Percentiles rank a stretch among this genome's conserved stretches.
These are phyloP conservation scores for Stegodyphus dumicola DNA, from an alignment of 1,140 invertebrate species.

Conservation along the genomic window DNA sequence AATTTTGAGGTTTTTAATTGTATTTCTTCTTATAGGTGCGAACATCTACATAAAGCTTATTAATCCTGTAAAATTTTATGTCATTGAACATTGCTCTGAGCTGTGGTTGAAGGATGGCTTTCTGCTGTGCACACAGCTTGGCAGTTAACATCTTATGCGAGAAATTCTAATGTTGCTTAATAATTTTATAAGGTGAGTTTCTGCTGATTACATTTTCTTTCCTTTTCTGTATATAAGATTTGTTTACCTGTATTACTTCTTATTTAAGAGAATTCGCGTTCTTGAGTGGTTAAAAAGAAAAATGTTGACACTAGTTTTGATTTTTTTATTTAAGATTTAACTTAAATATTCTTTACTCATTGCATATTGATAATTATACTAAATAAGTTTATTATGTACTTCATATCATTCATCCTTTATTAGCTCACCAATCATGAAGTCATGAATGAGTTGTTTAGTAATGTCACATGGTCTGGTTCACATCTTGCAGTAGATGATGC, in stretches of 20 bases:
- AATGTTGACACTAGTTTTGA: too few species aligned
- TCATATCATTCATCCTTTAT: neutral
- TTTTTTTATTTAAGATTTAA: too few species aligned
- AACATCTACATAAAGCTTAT: constrained; percentile 17
- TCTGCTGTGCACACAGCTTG: constrained; percentile 29
- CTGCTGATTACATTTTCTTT: constrained; percentile 40
- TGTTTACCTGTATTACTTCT: too few species aligned
- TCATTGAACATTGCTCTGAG: constrained; percentile 54
- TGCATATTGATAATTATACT: neutral
- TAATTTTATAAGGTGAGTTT: constrained; percentile 3
- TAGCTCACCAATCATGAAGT: constrained; percentile 70
- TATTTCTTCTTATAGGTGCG: constrained; percentile 57
- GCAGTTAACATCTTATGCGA: neutral
- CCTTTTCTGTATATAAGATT: neutral
- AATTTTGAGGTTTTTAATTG: constrained; percentile 27
- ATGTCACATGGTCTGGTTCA: constrained; percentile 90
- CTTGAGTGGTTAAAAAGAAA: too few species aligned
- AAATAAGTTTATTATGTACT: neutral
- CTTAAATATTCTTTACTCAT: neutral
- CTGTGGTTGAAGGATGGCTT: constrained; percentile 39
- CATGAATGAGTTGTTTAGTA: constrained; percentile 89
- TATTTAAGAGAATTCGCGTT: too few species aligned
- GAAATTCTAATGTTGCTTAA: neutral
- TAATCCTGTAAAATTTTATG: constrained; percentile 43
- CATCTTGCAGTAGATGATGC: constrained; percentile 85